Evolutionary conservation across 2,888 invertebrate species (phyloP).

Genomic region (Tipula helvola): DNA sequence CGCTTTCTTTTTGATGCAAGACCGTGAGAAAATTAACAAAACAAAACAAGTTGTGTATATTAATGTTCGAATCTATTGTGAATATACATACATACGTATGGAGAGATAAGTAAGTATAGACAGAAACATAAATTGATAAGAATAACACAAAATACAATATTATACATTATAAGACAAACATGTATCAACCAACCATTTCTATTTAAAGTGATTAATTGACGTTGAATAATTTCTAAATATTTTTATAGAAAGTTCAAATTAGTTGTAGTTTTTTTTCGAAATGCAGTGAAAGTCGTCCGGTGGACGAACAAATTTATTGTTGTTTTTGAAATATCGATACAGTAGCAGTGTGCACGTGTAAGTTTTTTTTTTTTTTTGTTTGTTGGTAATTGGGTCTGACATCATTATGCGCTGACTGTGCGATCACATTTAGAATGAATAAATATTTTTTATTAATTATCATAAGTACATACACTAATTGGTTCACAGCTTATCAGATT

Average conservation of each 20-base stretch:
- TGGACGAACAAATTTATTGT: background rate
- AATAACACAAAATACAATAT: background rate
- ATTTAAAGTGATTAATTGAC: background rate
- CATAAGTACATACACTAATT: background rate
- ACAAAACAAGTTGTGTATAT: background rate
- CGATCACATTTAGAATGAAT: background rate
- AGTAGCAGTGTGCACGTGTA: background rate
- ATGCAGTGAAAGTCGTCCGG: background rate
- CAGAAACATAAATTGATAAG: background rate
- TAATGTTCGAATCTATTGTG: background rate
- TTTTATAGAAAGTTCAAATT: background rate
- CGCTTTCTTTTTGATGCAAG: background rate
- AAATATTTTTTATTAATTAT: background rate
- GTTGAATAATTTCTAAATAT: background rate
- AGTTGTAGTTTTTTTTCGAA: background rate
- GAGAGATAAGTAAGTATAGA: background rate
- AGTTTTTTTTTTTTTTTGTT: background rate
- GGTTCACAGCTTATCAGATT: background rate
- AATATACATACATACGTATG: background rate
- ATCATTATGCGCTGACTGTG: background rate
- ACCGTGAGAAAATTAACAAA: background rate
- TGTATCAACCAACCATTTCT: background rate
- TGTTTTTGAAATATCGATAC: background rate
- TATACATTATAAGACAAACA: background rate
- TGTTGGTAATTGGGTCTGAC: background rate